Evolutionary conservation across 2,113 vertebrate species (phyloP).

Genomic region (Genyomyrus donnyi): DNA sequence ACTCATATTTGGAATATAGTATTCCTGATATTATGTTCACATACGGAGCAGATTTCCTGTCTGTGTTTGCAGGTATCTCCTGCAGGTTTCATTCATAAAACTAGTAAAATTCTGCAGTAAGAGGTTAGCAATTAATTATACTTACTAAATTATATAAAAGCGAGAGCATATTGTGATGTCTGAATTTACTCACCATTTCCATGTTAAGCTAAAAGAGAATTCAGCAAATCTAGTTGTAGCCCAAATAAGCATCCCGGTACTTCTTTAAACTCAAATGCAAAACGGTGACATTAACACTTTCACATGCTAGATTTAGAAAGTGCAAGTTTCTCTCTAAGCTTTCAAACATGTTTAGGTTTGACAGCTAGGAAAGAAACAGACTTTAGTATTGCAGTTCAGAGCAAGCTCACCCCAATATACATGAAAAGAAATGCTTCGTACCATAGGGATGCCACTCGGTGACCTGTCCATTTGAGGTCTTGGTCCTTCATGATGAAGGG

Average conservation of each 20-base stretch:
- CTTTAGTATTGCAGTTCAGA: not conserved
- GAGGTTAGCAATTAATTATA: not conserved
- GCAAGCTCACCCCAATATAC: not conserved
- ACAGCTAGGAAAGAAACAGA: not conserved
- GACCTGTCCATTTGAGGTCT: constrained; percentile 42
- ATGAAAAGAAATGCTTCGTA: constrained; percentile 18
- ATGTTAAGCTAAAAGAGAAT: not conserved
- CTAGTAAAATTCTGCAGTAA: not conserved
- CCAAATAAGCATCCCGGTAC: not conserved
- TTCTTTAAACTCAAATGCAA: not conserved
- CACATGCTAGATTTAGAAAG: not conserved
- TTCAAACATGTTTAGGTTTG: not conserved
- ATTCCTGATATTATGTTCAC: not conserved
- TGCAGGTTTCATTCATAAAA: not conserved
- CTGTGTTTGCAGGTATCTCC: not conserved
- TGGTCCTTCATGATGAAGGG: constrained; percentile 47
- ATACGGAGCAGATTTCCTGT: not conserved
- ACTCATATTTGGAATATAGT: not conserved
- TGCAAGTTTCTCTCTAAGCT: not conserved
- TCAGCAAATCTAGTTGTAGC: not conserved
- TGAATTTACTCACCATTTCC: not conserved
- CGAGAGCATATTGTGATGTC: not conserved
- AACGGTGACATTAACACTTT: not conserved
- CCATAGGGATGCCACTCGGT: constrained; percentile 37
- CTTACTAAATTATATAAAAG: not conserved